These are phyloP conservation scores for Caenorhabditis zanzibari DNA, from an alignment of 2,888 invertebrate species.

Conservation along the genomic window DNA sequence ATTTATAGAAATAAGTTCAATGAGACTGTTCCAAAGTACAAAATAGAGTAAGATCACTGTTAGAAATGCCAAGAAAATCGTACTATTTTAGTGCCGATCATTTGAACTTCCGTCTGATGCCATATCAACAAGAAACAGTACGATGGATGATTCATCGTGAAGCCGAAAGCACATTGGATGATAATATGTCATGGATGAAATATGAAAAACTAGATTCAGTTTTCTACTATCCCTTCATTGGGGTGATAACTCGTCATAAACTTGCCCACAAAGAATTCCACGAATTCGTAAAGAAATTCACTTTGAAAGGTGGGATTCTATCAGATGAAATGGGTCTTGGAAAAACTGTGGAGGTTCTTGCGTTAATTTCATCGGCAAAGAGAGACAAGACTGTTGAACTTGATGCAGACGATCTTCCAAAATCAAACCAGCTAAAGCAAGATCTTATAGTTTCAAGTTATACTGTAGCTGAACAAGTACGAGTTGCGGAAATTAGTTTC, in stretches of 20 bases:
- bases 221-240: constrained; percentile 38
- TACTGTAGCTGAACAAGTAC: constrained; percentile 19
- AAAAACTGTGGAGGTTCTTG: constrained; percentile 90
- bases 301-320: constrained; percentile 86
- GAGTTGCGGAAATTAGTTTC: constrained; percentile 31
- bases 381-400: not conserved
- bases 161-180: constrained; percentile 17
- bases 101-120: constrained; percentile 76
- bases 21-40: not conserved
- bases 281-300: not conserved
- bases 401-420: constrained; percentile 82
- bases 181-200: not conserved
- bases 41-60: constrained; percentile 7
- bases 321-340: constrained; percentile 92
- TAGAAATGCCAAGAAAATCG: not conserved
- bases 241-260: not conserved
- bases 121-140: constrained; percentile 84
- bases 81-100: not conserved
- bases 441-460: not conserved
- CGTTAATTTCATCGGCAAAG: constrained; percentile 85
- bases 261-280: not conserved
- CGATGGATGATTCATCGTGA: constrained; percentile 84
- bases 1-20: constrained; percentile 7
- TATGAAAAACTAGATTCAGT: not conserved
- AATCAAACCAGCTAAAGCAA: not conserved